Conservation (phyloP, 2,888 invertebrate species). For the Sclerodermus sp. region DNA sequence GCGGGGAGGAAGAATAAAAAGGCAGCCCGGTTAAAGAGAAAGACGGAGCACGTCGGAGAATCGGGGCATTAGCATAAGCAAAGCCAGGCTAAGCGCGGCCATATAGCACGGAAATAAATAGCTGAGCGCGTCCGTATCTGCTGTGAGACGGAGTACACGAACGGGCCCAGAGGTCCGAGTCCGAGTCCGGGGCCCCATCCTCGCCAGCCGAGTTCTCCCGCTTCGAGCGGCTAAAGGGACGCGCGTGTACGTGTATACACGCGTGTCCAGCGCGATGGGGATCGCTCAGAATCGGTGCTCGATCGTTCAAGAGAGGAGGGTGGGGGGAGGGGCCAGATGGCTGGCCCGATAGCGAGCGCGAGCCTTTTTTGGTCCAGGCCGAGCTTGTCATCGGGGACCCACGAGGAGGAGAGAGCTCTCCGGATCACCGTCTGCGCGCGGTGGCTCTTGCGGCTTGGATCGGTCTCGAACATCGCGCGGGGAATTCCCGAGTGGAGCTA, state of each 20-base stretch:
- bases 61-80: slow-evolving; percentile 53
- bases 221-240: background rate
- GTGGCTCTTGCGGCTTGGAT: no score
- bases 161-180: no score
- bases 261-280: slow-evolving; percentile 7
- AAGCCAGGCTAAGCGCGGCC: slow-evolving; percentile 48
- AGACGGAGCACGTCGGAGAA: slow-evolving; percentile 32
- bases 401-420: no score
- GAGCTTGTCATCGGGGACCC: slow-evolving; percentile 35
- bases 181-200: no score
- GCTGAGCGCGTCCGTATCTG: slow-evolving; percentile 43
- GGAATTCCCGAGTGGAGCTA: no score
- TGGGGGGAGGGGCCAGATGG: slow-evolving; percentile 32
- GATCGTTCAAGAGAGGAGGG: background rate
- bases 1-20: slow-evolving; percentile 1
- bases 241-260: slow-evolving; percentile 13
- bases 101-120: slow-evolving; percentile 54
- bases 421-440: no score
- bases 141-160: slow-evolving; percentile 36
- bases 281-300: no score
- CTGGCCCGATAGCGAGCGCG: slow-evolving; percentile 43
- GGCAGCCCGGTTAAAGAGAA: slow-evolving; percentile 9
- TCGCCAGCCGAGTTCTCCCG: background rate
- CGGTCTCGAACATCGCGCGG: no score
- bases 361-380: slow-evolving; percentile 38